Conservation (phyloP, 2,888 invertebrate species). For the Polymixis lichenea region DNA sequence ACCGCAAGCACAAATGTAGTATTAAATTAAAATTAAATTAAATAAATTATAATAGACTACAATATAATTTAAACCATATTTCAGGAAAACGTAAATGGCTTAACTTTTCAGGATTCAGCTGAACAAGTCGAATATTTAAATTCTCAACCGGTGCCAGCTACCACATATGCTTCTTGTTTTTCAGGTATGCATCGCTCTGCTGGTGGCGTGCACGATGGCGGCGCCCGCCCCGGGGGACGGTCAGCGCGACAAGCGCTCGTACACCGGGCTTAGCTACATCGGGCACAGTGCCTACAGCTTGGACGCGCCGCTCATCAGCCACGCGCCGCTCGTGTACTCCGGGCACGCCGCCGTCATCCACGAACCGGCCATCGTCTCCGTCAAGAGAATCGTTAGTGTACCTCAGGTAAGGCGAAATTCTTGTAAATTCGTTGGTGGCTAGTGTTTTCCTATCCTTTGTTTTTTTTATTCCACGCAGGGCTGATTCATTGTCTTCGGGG, state of each 20-base stretch:
- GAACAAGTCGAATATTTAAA: neutral
- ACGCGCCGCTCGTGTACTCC: slow-evolving; percentile 49
- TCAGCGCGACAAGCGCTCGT: slow-evolving; percentile 73
- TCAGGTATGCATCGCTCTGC: slow-evolving; percentile 71
- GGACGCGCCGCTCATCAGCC: slow-evolving; percentile 50
- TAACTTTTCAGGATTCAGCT: neutral
- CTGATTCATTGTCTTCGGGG: neutral
- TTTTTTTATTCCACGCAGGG: neutral
- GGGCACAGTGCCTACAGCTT: slow-evolving; percentile 38
- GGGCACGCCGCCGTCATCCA: slow-evolving; percentile 54
- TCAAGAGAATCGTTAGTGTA: slow-evolving; percentile 76
- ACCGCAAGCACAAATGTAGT: too few relatives aligned
- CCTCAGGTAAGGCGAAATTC: slow-evolving; percentile 73
- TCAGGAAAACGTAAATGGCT: neutral
- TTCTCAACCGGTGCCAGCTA: neutral
- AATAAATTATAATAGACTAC: too few relatives aligned
- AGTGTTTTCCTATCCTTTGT: neutral
- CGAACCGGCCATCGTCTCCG: slow-evolving; percentile 68
- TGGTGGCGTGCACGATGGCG: slow-evolving; percentile 70
- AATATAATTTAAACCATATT: neutral
- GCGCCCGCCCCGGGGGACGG: slow-evolving; percentile 56
- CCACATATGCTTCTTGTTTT: neutral
- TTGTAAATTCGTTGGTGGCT: neutral
- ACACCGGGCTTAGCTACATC: slow-evolving; percentile 18
- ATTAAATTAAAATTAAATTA: too few relatives aligned